Conservation (phyloP, 2,113 vertebrate species). For the Oncorhynchus kisutch region DNA sequence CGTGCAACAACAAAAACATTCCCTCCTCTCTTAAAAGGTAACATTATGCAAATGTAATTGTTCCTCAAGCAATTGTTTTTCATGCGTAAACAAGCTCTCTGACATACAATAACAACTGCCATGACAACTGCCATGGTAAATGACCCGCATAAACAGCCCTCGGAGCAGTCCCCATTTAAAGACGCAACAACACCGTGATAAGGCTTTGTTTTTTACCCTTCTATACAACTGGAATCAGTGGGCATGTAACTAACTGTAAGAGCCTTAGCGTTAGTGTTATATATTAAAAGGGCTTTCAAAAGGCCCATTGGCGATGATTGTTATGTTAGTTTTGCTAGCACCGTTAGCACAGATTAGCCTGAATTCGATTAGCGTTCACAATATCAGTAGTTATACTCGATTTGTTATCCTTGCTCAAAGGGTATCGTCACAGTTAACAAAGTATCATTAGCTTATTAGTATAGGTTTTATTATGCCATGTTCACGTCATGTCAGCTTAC, state of each 20-base stretch:
- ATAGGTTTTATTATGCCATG: too few relatives aligned
- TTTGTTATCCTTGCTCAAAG: not conserved
- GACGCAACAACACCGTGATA: not conserved
- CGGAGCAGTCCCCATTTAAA: not conserved
- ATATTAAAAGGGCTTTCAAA: not conserved
- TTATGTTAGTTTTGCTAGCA: not conserved
- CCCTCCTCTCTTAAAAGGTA: constrained; percentile 36
- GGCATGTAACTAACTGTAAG: not conserved
- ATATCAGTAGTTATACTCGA: not conserved
- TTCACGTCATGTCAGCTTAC: too few relatives aligned
- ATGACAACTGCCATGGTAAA: constrained; percentile 13
- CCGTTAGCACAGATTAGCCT: not conserved
- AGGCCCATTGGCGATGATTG: not conserved
- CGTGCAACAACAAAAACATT: constrained; percentile 9
- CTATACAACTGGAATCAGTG: not conserved
- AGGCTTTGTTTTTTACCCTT: not conserved
- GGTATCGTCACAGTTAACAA: not conserved
- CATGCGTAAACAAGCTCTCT: constrained; percentile 12
- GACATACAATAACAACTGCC: constrained; percentile 10
- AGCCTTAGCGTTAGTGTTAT: constrained; percentile 2
- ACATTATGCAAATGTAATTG: constrained; percentile 51
- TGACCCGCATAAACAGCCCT: constrained; percentile 20
- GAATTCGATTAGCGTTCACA: not conserved
- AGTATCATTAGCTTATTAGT: too few relatives aligned
- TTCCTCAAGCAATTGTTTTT: constrained; percentile 37